Base-by-base conservation (phyloP, 2,797 vertebrate species). In the Manis javanica region DNA sequence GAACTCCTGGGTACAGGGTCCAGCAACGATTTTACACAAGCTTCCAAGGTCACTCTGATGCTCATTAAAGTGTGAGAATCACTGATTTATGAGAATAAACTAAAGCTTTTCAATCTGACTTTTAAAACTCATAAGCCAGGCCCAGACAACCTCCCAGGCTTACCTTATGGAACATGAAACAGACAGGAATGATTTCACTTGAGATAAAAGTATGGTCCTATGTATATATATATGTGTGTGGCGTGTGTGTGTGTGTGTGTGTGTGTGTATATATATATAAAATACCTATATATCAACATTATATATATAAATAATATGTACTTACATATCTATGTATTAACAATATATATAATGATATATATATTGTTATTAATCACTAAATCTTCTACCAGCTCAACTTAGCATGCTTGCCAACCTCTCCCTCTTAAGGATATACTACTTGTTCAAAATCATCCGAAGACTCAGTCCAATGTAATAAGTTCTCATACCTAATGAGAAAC, bases 1-100 rank as follows among this genome's bases (percentile, higher is more conserved):
- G 14, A 51, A 46, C 16, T 42, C 46, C 1, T 6, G 13, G 11
- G 2, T 9, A 3, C 9, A 9, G 18, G 5, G 1, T 16, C 37
- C 9, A 34, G 9, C 14, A 24, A 18, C 23, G 29, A 3, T 31
- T 77, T 66, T 51, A 31, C 5, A 82, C 2, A 14, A 12, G 9
- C 53, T 75, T n/a, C 6, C 59, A 31, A 53, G 63, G 31, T 57
- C 37, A 59, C n/a, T 42, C 49, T n/a, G 31, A 53, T 5, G 37
- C 1, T 31, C 0, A 1, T 26, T 42, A 21, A 55, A 16, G 11
- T 19, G 18, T 23, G 49, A 68, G 7, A 34, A 46, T 59, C 51
- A 46, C 8, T 64, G 31, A 19, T 14, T 71, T 61, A 42, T 24
- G 16, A 23, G 37, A 19, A 23, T 24, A 57, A 84, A 15, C 11